Evolutionary conservation across 2,113 vertebrate genomes (phyloP), one percentile per base, ranked within the genome.

Genomic region (Prolemur simus): DNA sequence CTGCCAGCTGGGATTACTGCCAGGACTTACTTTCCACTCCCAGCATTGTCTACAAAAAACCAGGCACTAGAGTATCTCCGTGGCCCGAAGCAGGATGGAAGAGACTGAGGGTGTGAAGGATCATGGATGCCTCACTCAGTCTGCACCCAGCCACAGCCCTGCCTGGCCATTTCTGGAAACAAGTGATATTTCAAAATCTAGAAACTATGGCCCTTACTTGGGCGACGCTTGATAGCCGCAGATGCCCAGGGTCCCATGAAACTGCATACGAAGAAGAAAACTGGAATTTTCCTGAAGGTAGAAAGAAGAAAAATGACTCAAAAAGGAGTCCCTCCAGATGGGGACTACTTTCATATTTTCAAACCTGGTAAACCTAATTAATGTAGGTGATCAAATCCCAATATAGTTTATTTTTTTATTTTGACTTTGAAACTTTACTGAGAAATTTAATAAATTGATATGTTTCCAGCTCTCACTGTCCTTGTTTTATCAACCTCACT

Each of bases 171-270:
- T 85, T 92, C 68, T 60, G 10, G 34, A 1, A 63, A 66, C 8
- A 54, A 63, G 42, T 39, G 14, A 68, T 47, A 49, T 66, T 97
- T 89, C 71, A 56, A 91, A 96, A 76, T 77, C 32, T 34, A 73
- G 66, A 94, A 98, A 93, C 8, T 49, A 21, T 94, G 32, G 68
- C 90, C 92, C 99, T 99, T 99, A 99, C 99, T 98, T 98, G 98
- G 98, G 78, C 98, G 98, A 45, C 99, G 98, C 95, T 98, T 98
- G 89, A 98, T 96, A 71, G 98, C 97, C 2, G 98, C 98, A 85
- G 98, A 98, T 98, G 97, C 93, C 98, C 98, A 95, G 87, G 96
- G 96, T 97, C 96, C 98, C 96, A 98, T 95, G 90, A 98, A 98
- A 98, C 97, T 96, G 96, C 95, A 98, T 18, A 96, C 21, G 47